Evolutionary conservation across 2,888 invertebrate species (phyloP).

Genomic region (Patella ulyssiponensis): DNA sequence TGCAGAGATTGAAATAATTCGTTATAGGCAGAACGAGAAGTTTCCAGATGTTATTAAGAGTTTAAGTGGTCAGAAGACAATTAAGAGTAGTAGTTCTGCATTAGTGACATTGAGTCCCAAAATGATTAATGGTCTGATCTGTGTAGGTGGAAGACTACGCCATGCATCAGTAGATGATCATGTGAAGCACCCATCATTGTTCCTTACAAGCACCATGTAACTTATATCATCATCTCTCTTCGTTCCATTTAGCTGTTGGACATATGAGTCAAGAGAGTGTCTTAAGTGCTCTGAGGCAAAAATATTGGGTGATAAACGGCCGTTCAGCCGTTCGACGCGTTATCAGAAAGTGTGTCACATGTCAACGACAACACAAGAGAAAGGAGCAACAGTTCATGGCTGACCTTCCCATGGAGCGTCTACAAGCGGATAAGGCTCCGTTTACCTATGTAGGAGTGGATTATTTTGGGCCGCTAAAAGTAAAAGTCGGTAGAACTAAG

Average conservation of each 20-base stretch:
- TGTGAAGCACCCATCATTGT: constrained; percentile 10
- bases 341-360: constrained; percentile 1
- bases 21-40: neutral
- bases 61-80: neutral
- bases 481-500: constrained; percentile 27
- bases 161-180: neutral
- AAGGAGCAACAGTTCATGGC: constrained; percentile 1
- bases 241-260: neutral
- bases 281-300: constrained; percentile 3
- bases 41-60: neutral
- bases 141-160: constrained; percentile 13
- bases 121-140: neutral
- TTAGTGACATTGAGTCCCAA: neutral
- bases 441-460: neutral
- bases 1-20: neutral
- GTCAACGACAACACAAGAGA: neutral
- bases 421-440: neutral
- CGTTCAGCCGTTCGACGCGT: neutral
- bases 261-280: constrained; percentile 10
- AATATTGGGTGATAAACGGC: constrained; percentile 20
- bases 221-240: constrained; percentile 8
- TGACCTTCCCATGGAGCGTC: neutral
- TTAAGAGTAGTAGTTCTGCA: neutral
- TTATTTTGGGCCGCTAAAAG: constrained; percentile 29
- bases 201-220: constrained; percentile 13